These are phyloP conservation scores for Drosophila funebris DNA, from an alignment of 1,140 invertebrate species.

Conservation along the genomic window DNA sequence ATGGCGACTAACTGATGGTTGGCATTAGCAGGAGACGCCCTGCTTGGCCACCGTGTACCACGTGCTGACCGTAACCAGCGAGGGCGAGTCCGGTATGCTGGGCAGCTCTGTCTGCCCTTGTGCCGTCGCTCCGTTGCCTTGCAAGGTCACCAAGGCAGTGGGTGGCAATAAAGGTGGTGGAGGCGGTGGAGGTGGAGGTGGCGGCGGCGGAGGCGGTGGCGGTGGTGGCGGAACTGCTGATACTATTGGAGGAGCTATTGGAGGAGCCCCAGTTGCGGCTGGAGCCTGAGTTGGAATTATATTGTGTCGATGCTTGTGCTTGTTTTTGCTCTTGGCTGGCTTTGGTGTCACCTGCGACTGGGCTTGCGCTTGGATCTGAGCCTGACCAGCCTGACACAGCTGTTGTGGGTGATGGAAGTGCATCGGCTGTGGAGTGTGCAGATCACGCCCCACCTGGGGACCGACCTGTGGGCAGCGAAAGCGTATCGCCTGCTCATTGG, in stretches of 20 bases:
- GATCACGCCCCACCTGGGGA: conserved; percentile 73
- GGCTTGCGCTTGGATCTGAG: not conserved
- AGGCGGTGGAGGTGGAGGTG: conserved; percentile 7
- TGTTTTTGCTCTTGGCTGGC: conserved; percentile 41
- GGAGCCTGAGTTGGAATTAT: not conserved
- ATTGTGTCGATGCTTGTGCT: conserved; percentile 27
- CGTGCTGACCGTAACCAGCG: conserved; percentile 80
- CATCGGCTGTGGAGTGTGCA: conserved; percentile 67
- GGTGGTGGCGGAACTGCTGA: not conserved
- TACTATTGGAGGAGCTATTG: not conserved
- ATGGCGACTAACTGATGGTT: not conserved
- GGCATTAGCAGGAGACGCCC: conserved; percentile 80
- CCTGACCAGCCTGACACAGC: conserved; percentile 20
- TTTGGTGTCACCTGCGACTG: not conserved
- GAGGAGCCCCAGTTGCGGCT: conserved; percentile 4
- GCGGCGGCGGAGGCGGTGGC: not conserved
- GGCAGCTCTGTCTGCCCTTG: conserved; percentile 17
- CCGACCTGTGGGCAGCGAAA: conserved; percentile 81
- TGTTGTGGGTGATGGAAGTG: conserved; percentile 79
- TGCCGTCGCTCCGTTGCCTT: conserved; percentile 7
- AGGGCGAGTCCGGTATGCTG: conserved; percentile 75
- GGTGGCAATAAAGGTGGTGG: conserved; percentile 19
- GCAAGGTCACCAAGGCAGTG: conserved; percentile 12
- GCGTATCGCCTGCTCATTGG: conserved; percentile 78
- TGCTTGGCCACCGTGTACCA: conserved; percentile 84